Evolutionary conservation across 2,113 vertebrate genomes (phyloP), one percentile per base, ranked within the genome.

Genomic region (Hippocampus zosterae): DNA sequence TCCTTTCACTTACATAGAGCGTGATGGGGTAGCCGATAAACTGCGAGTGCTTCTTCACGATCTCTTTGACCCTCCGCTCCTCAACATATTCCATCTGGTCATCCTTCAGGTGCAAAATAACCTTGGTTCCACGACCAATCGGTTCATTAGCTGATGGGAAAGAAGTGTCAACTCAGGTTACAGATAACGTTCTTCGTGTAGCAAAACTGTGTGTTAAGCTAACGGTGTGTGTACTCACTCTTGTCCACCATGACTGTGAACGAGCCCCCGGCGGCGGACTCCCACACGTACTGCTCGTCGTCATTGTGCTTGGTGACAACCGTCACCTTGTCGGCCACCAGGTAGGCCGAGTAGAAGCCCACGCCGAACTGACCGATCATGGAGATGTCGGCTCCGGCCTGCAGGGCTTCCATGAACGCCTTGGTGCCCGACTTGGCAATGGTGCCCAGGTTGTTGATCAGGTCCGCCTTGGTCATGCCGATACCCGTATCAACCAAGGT

Each of bases 311-410:
- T 93, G 56, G 91, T 93, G 74, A 94, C 65, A 21, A 94, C 93
- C 0, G 90, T 93, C 44, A 94, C 93, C 70, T 87, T 92, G 72
- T 94, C 92, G 0, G 93, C 91, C 68, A 94, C 92, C 60, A 94
- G 82, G 81, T 92, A 94, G 48, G 93, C 92, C 0, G 93, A 93
- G 83, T 94, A 94, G 80, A 94, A 94, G 65, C 93, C 93, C 74
- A 94, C 93, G 23, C 93, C 93, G 0, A 94, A 94, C 89, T 94
- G 93, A 7, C 93, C 93, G 0, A 94, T 94, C 92, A 94, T 93
- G 60, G 92, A 93, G 79, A 94, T 93, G 75, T 94, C 92, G 0
- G 92, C 92, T 81, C 93, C 93, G 44, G 92, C 92, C 81, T 93
- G 92, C 74, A 94, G 88, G 69, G 93, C 93, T 85, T 93, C 92